Evolutionary conservation across 2,113 vertebrate genomes (phyloP).

Genomic region (Paratilapia polleni): DNA sequence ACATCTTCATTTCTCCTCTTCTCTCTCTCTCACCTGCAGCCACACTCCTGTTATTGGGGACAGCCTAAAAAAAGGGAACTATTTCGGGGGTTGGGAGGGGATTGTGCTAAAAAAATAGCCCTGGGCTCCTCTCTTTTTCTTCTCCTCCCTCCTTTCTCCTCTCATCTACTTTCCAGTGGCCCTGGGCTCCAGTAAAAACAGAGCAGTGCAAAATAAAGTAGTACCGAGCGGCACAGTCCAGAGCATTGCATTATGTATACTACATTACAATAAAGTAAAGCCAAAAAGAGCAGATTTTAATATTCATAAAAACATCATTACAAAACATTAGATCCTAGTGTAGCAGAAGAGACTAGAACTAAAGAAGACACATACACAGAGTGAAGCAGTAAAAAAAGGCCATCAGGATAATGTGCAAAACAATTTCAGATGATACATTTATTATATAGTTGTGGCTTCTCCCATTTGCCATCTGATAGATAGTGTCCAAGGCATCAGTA

Average conservation of each 20-base stretch:
- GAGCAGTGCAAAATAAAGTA: slow-evolving; percentile 27
- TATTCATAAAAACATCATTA: not conserved
- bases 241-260: not conserved
- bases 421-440: not conserved
- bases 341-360: not conserved
- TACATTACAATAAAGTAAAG: not conserved
- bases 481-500: not conserved
- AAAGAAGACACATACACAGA: not conserved
- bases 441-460: not conserved
- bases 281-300: not conserved
- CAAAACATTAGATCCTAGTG: not conserved
- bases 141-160: slow-evolving; percentile 16
- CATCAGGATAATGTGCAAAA: not conserved
- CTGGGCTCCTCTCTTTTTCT: slow-evolving; percentile 27
- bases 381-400: not conserved
- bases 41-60: slow-evolving; percentile 52
- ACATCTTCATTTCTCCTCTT: not conserved
- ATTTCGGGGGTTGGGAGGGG: slow-evolving; percentile 44
- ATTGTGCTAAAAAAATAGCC: slow-evolving; percentile 54
- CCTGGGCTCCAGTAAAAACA: slow-evolving; percentile 32
- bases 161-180: slow-evolving; percentile 38
- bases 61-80: slow-evolving; percentile 68
- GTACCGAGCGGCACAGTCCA: not conserved
- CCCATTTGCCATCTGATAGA: not conserved
- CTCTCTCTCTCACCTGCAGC: slow-evolving; percentile 53